phyloP scores from a whole-genome alignment of 2,113 vertebrate species.

The Loxodonta africana region DNA sequence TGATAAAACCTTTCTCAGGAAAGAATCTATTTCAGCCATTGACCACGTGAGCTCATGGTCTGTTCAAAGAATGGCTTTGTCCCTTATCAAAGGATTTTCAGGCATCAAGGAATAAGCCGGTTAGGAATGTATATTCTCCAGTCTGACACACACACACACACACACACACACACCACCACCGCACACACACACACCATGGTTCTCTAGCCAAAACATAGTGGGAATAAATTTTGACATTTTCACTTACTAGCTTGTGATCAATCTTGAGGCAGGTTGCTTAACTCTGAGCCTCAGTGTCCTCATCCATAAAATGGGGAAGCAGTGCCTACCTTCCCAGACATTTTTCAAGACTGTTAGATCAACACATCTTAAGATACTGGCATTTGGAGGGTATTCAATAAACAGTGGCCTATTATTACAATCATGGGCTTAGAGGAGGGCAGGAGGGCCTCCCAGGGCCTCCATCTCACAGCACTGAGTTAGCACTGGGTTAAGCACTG shows the following conservation, averaged over 20 bases:
- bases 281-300: background rate
- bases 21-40: background rate
- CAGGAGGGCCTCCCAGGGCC: background rate
- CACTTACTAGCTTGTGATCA: background rate
- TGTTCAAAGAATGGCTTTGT: background rate
- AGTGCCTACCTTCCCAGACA: background rate
- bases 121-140: background rate
- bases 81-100: background rate
- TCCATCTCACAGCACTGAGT: background rate
- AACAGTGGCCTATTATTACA: background rate
- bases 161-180: no score
- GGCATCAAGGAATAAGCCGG: background rate
- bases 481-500: no score
- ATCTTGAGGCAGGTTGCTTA: background rate
- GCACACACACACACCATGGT: background rate
- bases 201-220: background rate
- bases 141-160: no score
- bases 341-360: background rate
- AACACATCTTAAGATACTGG: background rate
- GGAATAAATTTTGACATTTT: background rate
- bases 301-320: background rate
- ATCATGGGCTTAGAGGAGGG: accelerated
- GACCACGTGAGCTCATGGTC: background rate
- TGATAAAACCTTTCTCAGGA: background rate
- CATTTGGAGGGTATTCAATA: background rate